Evolutionary conservation across 2,113 vertebrate genomes (phyloP), one percentile per base, ranked within the genome.

Genomic region (Reinhardtius hippoglossoides): DNA sequence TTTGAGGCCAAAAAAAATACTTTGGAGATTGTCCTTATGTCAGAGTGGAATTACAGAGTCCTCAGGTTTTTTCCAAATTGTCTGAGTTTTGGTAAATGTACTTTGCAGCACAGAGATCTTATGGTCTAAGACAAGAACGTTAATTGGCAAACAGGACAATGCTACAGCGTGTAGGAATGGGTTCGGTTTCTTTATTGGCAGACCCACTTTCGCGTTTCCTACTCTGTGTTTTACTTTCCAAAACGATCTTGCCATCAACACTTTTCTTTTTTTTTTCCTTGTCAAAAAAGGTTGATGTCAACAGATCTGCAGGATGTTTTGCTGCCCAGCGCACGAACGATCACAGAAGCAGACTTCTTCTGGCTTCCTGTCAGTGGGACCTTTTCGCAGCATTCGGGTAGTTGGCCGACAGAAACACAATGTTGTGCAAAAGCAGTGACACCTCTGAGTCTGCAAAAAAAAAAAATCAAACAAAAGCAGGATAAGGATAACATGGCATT

Each of bases 371-470:
- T 93, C 79, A 92, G 80, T 59, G 80, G 18, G 60, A 57, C 61
- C 15, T 5, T 37, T 55, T 31, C 26, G 54, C 46, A 15, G 35
- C 18, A 4, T 46, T 82, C 0, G 88, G 1, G 84, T 92, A 95
- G 94, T 96, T 97, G 76, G 92, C 88, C n/a, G 96, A 96, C n/a
- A 99, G 95, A 72, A 99, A 93, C 23, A 98, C 95, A 83, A 98
- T 95, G 77, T 90, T 95, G 92, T 99, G 96, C 3, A 97, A 87
- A 87, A 98, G 92, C 31, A 99, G 95, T 0, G 97, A 98, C 10
- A 92, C 85, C 86, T 99, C 97, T 0, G 96, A 93, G 0, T 94
- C 97, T 99, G 95, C 31, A 92, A 88, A 64, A 63, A 15, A 63
- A 15, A 31, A 42, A 10, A 13, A 31, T 31, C 31, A 73, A 5